phyloP scores from a whole-genome alignment of 2,797 vertebrate genomes.

The Scolopax rusticola region DNA sequence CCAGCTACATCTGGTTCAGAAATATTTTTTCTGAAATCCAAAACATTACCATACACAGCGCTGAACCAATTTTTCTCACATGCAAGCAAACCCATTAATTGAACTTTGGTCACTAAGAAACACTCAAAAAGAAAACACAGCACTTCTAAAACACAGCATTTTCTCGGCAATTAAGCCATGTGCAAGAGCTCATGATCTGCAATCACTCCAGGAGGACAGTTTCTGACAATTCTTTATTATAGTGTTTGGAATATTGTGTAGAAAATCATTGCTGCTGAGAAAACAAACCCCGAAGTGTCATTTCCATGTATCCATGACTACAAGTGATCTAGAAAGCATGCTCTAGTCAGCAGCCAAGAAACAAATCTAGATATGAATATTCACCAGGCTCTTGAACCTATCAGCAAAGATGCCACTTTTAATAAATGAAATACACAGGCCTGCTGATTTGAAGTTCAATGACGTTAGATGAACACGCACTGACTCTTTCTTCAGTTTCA shows the following conservation, averaged over 20 bases:
- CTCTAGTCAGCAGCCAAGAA: constrained; percentile 12
- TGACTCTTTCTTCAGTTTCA: background rate
- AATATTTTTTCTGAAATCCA: background rate
- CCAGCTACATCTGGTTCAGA: background rate
- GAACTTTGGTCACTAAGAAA: background rate
- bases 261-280: background rate
- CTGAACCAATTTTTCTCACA: accelerated
- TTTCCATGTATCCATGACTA: constrained; percentile 63
- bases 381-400: background rate
- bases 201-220: background rate
- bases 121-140: background rate
- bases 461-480: background rate
- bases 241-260: background rate
- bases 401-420: background rate
- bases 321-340: background rate
- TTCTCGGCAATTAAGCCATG: accelerated
- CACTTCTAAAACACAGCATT: background rate
- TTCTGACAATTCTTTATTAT: background rate
- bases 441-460: background rate
- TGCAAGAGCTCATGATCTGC: accelerated
- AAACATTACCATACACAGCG: accelerated
- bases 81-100: background rate
- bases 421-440: background rate
- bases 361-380: background rate
- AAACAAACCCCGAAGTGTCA: constrained; percentile 22